phyloP scores from a whole-genome alignment of 1,140 invertebrate species.

The Chrysoperla carnea region DNA sequence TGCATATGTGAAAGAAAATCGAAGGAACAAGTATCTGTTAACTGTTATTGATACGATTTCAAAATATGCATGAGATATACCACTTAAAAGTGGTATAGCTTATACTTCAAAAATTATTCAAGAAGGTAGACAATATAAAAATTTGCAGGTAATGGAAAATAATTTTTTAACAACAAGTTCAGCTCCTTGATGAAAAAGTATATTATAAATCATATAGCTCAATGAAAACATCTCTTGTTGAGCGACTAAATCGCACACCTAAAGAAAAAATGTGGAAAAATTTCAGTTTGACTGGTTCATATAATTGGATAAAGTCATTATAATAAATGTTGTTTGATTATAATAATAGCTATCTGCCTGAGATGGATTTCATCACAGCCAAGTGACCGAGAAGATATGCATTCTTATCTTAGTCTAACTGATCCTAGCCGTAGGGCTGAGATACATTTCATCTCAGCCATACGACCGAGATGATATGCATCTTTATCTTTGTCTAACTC shows the following conservation, averaged over 20 bases:
- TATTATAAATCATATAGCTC: slow-evolving; percentile 20
- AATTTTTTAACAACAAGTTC: slow-evolving; percentile 23
- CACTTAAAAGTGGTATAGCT: slow-evolving; percentile 21
- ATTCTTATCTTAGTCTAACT: too few relatives aligned
- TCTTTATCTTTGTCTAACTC: too few relatives aligned
- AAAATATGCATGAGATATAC: slow-evolving; percentile 24
- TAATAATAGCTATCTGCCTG: too few relatives aligned
- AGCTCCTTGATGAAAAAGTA: slow-evolving; percentile 16
- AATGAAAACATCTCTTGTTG: slow-evolving; percentile 25
- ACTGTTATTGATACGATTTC: slow-evolving; percentile 25
- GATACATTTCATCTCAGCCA: too few relatives aligned
- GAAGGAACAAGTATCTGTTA: slow-evolving; percentile 21
- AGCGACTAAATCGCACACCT: slow-evolving; percentile 26
- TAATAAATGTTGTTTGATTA: too few relatives aligned
- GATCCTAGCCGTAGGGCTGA: too few relatives aligned
- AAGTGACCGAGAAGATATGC: too few relatives aligned
- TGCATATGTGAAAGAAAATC: slow-evolving; percentile 15
- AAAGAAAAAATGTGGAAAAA: slow-evolving; percentile 24
- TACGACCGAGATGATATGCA: too few relatives aligned
- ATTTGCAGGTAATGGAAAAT: slow-evolving; percentile 21
- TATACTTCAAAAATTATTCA: slow-evolving; percentile 16
- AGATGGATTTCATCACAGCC: too few relatives aligned
- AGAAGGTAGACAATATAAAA: slow-evolving; percentile 13
- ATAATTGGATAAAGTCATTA: too few relatives aligned
- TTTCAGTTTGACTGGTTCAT: slow-evolving; percentile 23